A percentile compares a stretch with the other conserved stretches of the same genome.
Evolutionary conservation across 1,140 invertebrate genomes (phyloP).

Genomic region (Apis cerana): DNA sequence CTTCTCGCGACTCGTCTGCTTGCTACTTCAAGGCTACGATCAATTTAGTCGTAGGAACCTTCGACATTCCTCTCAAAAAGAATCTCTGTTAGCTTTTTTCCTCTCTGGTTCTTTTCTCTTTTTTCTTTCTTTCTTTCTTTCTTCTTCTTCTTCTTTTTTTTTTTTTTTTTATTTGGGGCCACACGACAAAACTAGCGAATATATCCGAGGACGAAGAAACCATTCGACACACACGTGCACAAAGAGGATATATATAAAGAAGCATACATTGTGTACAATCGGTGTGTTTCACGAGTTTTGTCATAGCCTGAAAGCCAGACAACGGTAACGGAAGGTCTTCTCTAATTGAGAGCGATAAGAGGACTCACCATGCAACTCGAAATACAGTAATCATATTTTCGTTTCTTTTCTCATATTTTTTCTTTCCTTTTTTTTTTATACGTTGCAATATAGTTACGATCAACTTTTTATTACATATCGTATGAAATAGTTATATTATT

Average conservation of each 20-base stretch:
- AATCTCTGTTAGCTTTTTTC: constrained; percentile 28
- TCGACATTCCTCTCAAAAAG: constrained; percentile 37
- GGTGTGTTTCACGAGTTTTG: not conserved
- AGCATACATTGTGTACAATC: not conserved
- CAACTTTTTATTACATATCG: not conserved
- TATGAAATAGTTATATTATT: not conserved
- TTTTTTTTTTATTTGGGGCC: not conserved
- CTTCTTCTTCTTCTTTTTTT: not conserved
- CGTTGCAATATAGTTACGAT: not conserved
- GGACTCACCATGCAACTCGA: not conserved
- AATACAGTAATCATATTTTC: not conserved
- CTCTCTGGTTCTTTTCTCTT: not conserved
- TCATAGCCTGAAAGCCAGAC: not conserved
- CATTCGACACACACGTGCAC: not conserved
- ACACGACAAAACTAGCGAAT: not conserved
- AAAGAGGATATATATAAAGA: not conserved
- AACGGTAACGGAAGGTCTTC: constrained; percentile 18
- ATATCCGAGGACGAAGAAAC: constrained; percentile 32
- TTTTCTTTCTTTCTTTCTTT: not conserved
- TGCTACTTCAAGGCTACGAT: constrained; percentile 49
- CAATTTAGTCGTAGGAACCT: constrained; percentile 38
- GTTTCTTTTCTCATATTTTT: not conserved
- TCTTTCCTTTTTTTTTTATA: not conserved
- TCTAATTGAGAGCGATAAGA: constrained; percentile 22
- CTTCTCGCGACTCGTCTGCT: constrained; percentile 38